Percentiles rank a stretch among this genome's conserved stretches.
phyloP scores from a whole-genome alignment of 1,140 invertebrate genomes.

The Gonioctena quinquepunctata region DNA sequence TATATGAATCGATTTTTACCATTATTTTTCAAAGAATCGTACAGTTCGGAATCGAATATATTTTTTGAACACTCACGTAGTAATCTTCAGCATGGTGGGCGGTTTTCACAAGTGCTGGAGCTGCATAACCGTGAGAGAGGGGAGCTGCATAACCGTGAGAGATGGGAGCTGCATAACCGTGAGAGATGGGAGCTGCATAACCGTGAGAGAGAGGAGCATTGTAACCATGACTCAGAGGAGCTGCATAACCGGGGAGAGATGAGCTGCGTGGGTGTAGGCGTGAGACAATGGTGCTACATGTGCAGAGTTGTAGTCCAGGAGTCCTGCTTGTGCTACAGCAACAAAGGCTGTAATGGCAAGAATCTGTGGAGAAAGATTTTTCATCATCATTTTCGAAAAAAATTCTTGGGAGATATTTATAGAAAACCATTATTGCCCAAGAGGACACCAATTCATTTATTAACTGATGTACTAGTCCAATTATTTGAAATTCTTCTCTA shows the following conservation, averaged over 20 bases:
- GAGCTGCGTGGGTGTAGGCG: background rate
- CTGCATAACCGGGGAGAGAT: background rate
- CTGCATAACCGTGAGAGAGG: background rate
- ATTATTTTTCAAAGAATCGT: no score
- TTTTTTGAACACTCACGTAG: background rate
- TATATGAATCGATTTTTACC: no score
- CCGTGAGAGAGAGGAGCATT: slow-evolving; percentile 1
- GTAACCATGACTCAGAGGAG: slow-evolving; percentile 2
- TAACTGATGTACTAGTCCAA: no score
- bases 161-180: slow-evolving; percentile 1
- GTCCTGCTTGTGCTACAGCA: slow-evolving; percentile 35
- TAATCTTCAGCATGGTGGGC: background rate
- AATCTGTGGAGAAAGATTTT: slow-evolving; percentile 30
- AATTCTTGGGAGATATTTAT: no score
- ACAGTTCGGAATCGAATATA: no score
- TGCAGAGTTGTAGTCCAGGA: slow-evolving; percentile 9
- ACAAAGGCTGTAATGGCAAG: slow-evolving; percentile 30
- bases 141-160: slow-evolving; percentile 1
- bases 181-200: background rate
- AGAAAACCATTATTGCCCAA: no score
- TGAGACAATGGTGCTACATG: background rate
- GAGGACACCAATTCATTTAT: no score
- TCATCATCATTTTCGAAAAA: no score
- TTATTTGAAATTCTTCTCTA: no score
- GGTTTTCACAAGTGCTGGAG: background rate